A percentile compares a stretch with the other conserved stretches of the same genome.
Evolutionary conservation across 1,140 invertebrate species (phyloP).

Genomic region (Ladona fulva): DNA sequence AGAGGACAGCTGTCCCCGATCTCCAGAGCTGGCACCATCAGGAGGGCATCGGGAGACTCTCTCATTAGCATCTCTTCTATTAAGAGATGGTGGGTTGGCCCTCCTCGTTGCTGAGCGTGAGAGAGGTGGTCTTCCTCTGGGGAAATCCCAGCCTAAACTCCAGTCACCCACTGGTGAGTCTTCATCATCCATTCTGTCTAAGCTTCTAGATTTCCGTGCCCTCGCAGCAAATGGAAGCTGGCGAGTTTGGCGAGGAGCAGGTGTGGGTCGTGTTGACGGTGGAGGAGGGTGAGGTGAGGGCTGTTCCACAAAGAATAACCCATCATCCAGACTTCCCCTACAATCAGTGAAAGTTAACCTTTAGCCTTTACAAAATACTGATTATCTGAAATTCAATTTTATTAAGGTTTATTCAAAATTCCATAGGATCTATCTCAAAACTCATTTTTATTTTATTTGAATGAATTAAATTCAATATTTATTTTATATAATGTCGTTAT

Average conservation of each 20-base stretch:
- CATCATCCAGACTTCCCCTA: background rate
- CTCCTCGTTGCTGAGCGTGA: background rate
- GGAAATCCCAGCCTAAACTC: background rate
- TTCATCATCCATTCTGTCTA: background rate
- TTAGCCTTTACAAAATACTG: no score
- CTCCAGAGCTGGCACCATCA: background rate
- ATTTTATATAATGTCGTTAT: no score
- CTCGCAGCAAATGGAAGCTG: background rate
- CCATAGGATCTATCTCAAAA: no score
- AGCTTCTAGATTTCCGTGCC: background rate
- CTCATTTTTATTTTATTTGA: no score
- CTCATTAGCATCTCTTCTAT: background rate
- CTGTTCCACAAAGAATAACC: background rate
- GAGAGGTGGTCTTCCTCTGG: background rate
- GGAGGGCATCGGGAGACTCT: background rate
- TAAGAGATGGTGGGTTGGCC: background rate
- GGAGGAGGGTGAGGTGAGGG: background rate
- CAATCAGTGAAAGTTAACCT: background rate
- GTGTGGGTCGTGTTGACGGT: background rate
- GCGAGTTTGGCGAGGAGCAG: background rate
- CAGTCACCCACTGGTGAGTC: background rate
- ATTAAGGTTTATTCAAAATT: no score
- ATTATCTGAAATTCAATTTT: no score
- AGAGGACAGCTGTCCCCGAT: background rate
- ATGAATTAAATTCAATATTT: no score